These are phyloP conservation scores for Piaya cayana DNA, from an alignment of 2,113 vertebrate species.

Conservation along the genomic window DNA sequence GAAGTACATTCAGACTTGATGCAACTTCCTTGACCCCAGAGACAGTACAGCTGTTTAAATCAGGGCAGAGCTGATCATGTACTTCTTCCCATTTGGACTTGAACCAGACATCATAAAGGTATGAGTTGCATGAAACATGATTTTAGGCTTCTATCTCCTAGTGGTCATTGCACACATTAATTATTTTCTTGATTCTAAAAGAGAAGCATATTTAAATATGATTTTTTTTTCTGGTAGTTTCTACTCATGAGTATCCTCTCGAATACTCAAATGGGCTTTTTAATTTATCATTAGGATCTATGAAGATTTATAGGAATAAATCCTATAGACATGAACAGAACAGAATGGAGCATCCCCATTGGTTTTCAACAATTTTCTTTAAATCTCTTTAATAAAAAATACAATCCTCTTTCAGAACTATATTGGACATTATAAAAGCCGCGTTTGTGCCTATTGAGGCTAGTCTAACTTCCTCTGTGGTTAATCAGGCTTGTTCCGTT, in stretches of 20 bases:
- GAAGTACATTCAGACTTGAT: background rate
- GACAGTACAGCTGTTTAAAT: slow-evolving; percentile 30
- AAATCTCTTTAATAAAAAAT: slow-evolving; percentile 11
- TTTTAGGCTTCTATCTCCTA: background rate
- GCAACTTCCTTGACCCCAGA: background rate
- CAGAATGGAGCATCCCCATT: background rate
- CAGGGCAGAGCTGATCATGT: slow-evolving; percentile 2
- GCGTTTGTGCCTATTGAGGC: background rate
- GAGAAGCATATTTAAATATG: background rate
- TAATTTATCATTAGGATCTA: background rate
- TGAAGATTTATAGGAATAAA: slow-evolving; percentile 31
- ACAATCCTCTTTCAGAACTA: background rate
- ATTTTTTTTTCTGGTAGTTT: background rate
- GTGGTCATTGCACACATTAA: slow-evolving; percentile 9
- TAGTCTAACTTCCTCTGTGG: background rate
- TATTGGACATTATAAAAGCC: background rate
- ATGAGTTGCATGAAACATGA: background rate
- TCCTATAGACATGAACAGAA: background rate
- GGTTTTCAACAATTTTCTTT: slow-evolving; percentile 2
- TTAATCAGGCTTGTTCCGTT: background rate
- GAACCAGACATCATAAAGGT: slow-evolving; percentile 6
- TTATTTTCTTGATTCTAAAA: background rate
- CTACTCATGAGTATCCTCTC: background rate
- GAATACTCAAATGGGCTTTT: background rate
- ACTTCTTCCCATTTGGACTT: slow-evolving; percentile 1